Base-by-base conservation (phyloP, 2,113 vertebrate genomes). In the Hippocampus comes region DNA sequence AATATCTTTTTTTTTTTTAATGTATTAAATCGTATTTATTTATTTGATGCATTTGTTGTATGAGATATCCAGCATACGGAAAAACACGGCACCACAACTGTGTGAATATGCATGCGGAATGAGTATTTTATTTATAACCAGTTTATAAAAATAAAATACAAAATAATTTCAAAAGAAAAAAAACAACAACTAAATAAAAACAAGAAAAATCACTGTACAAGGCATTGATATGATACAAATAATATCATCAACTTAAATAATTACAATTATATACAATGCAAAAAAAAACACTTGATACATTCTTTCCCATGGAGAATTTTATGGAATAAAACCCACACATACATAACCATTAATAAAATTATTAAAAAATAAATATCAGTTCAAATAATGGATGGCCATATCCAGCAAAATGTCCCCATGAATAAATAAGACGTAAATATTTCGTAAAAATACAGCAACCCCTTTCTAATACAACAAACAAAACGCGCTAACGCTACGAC, bases 131-230 rank as follows among this genome's bases (percentile, higher is more conserved):
- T 98, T 98, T 93, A 93, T 94, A 94, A 96, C 94, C 94, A 93
- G 94, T 95, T 96, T 98, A 98, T 97, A 98, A 98, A 98, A 98
- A 98, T 98, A 98, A 98, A 97, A 98, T 98, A 98, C 93, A 98
- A 98, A 98, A 98, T 94, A 96, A 97, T 97, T 96, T 95, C 83
- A 95, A 97, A 95, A 94, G 92, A 92, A 95, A 95, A 53, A 91
- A 92, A 93, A 92, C 95, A 92, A 94, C 93, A 93, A 95, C n/a
- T 27, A 23, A 21, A 38, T 11, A 63, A 63, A 93, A 77, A 43
- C 20, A 91, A 92, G 93, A 92, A 95, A 92, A 93, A 95, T 94
- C 95, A 96, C 95, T 98, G 94, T 98, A 98, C 96, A 98, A 95
- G 93, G 95, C 93, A 94, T 97, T 95, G 93, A 92, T 98, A 97